Conservation (phyloP, 2,113 vertebrate genomes). For the Phasianus colchicus region DNA sequence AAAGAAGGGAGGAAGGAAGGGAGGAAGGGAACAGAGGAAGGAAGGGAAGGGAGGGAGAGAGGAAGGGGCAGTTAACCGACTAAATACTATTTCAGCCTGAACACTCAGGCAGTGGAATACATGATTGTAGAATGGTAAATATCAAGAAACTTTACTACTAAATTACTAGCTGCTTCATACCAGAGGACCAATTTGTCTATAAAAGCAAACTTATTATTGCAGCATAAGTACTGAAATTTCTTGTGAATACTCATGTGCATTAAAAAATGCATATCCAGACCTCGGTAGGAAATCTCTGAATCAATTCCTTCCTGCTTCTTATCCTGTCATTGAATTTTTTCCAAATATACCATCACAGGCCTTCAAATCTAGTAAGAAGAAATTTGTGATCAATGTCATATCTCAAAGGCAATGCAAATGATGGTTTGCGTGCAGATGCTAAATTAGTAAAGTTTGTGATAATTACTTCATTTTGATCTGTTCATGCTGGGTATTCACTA, state of each 20-base stretch:
- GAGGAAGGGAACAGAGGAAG: background rate
- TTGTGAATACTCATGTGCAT: background rate
- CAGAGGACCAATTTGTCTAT: background rate
- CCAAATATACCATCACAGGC: background rate
- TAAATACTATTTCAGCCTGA: background rate
- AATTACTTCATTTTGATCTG: background rate
- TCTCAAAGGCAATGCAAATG: background rate
- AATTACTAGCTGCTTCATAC: background rate
- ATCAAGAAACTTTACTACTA: background rate
- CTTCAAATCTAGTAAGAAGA: background rate
- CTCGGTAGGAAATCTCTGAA: background rate
- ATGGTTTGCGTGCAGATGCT: background rate
- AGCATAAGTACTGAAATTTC: background rate
- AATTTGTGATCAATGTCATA: background rate
- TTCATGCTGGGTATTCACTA: background rate
- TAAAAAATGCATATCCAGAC: background rate
- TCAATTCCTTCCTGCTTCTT: background rate
- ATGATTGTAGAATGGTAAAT: background rate
- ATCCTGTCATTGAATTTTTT: background rate
- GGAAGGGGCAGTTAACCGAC: background rate
- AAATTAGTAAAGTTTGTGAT: slow-evolving; percentile 20
- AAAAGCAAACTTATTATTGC: background rate
- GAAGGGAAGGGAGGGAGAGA: background rate
- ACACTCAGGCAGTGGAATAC: background rate
- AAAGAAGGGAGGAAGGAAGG: background rate